These are phyloP conservation scores for Nemapogon koenigi DNA, from an alignment of 2,888 invertebrate genomes.

Conservation along the genomic window DNA sequence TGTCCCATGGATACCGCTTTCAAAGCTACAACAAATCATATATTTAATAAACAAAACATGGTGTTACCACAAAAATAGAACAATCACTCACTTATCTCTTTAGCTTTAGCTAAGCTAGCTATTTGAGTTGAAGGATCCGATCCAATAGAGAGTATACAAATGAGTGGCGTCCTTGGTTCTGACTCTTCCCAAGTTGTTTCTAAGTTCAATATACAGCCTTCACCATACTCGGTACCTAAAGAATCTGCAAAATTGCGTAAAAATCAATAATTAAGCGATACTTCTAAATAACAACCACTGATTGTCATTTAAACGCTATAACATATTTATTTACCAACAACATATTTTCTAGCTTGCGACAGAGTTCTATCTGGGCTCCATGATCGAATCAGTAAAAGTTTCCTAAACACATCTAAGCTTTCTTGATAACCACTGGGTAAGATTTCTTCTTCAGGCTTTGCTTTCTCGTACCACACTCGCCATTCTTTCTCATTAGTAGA, in stretches of 20 bases:
- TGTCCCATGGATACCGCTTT: slow-evolving; percentile 97
- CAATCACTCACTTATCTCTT: slow-evolving; percentile 76
- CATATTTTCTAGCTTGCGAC: slow-evolving; percentile 91
- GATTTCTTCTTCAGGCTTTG: slow-evolving; percentile 89
- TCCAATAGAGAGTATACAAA: slow-evolving; percentile 93
- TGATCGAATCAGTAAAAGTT: slow-evolving; percentile 84
- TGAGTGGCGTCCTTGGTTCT: slow-evolving; percentile 84
- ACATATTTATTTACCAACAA: slow-evolving; percentile 72
- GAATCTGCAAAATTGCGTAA: slow-evolving; percentile 67
- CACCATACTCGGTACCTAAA: slow-evolving; percentile 85
- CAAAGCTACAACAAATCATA: slow-evolving; percentile 55
- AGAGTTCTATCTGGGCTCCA: slow-evolving; percentile 96
- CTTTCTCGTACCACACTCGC: slow-evolving; percentile 90
- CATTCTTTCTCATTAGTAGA: slow-evolving; percentile 87
- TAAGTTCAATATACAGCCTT: slow-evolving; percentile 90
- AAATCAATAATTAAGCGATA: too few species aligned
- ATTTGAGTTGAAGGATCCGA: slow-evolving; percentile 98
- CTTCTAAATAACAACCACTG: too few species aligned
- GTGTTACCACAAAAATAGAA: not conserved
- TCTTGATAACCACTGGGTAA: slow-evolving; percentile 91
- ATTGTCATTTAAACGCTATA: too few species aligned
- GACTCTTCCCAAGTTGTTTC: slow-evolving; percentile 92
- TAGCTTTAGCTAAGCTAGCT: slow-evolving; percentile 82
- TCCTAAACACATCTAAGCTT: slow-evolving; percentile 86
- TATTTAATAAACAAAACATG: not conserved